A percentile compares a stretch with the other conserved stretches of the same genome.
Evolutionary conservation across 2,113 vertebrate species (phyloP).

Genomic region (Albula glossodonta): DNA sequence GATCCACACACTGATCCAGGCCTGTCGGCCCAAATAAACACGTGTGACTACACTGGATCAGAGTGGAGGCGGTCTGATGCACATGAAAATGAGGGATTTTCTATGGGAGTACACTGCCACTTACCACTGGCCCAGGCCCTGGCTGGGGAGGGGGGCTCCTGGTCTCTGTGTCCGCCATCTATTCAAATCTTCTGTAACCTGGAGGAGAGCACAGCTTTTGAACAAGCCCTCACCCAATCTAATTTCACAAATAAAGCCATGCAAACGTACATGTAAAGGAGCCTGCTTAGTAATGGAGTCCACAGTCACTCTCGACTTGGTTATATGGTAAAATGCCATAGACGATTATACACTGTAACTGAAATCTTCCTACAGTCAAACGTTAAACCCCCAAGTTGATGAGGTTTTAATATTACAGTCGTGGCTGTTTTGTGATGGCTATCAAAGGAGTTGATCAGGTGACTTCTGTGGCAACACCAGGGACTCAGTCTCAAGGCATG

Average conservation of each 20-base stretch:
- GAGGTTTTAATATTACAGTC: not conserved
- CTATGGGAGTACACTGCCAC: not conserved
- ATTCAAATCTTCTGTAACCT: not conserved
- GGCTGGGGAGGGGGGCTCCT: constrained; percentile 14
- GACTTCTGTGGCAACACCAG: not conserved
- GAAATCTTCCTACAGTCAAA: not conserved
- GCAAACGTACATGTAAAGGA: not conserved
- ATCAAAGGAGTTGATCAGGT: not conserved
- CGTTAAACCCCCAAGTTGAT: not conserved
- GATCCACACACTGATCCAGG: not conserved
- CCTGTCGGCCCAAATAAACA: not conserved
- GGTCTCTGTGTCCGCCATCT: constrained; percentile 22
- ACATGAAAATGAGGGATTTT: not conserved
- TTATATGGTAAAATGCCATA: not conserved
- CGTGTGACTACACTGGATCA: not conserved
- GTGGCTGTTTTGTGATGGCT: not conserved
- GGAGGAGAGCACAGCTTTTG: not conserved
- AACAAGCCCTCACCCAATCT: not conserved
- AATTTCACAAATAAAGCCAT: not conserved
- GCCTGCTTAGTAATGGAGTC: not conserved
- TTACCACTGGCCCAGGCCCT: constrained; percentile 10
- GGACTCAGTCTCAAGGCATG: not conserved
- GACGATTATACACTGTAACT: not conserved
- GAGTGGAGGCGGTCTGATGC: not conserved
- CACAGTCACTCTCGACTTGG: not conserved